Conservation (phyloP, 2,888 invertebrate species). For the Pammene aurita region DNA sequence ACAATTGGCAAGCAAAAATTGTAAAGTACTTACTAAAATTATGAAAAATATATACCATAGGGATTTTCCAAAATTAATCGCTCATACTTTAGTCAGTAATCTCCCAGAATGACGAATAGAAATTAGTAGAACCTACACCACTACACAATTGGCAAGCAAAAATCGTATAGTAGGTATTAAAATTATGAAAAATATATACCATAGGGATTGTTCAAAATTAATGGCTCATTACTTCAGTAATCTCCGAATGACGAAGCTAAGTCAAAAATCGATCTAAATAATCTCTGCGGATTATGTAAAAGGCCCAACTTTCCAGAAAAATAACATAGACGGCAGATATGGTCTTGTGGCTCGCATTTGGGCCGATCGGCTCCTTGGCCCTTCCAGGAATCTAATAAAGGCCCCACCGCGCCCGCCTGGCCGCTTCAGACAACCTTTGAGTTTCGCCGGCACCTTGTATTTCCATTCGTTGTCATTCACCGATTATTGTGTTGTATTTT, state of each 20-base stretch:
- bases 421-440: slow-evolving; percentile 61
- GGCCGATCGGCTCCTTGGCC: slow-evolving; percentile 67
- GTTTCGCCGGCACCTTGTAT: slow-evolving; percentile 70
- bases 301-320: slow-evolving; percentile 52
- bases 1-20: no score
- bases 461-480: slow-evolving; percentile 42
- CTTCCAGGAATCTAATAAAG: slow-evolving; percentile 77
- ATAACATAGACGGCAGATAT: slow-evolving; percentile 75
- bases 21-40: no score
- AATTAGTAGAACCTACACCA: no score
- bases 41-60: no score
- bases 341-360: slow-evolving; percentile 63
- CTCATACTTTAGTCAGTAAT: background rate
- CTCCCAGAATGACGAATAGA: background rate
- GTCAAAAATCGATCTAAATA: slow-evolving; percentile 23
- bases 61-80: no score
- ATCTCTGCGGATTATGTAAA: slow-evolving; percentile 46
- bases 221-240: background rate
- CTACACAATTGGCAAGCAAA: no score
- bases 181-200: no score
- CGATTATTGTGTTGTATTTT: slow-evolving; percentile 65
- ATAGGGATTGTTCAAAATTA: no score
- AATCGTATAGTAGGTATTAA: no score
- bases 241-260: slow-evolving; percentile 2
- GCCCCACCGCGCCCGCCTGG: slow-evolving; percentile 57